Evolutionary conservation across 2,113 vertebrate genomes (phyloP).

Genomic region (Chlorocebus sabaeus): DNA sequence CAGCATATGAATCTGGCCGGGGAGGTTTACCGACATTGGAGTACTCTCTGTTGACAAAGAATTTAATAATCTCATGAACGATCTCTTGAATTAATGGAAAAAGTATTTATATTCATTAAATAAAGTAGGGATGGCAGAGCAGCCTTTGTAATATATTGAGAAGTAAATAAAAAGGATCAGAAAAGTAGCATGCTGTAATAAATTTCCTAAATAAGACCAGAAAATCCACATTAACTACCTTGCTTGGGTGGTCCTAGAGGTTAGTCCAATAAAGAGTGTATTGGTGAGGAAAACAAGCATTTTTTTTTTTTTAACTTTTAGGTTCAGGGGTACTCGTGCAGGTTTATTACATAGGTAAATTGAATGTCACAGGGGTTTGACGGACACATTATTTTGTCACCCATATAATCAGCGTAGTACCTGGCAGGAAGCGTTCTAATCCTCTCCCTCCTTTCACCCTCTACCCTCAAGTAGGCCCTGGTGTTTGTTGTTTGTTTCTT

Average conservation of each 20-base stretch:
- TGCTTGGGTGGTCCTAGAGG: background rate
- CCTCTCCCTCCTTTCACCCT: too few species aligned
- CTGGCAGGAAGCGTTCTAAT: too few species aligned
- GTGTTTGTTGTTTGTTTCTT: too few species aligned
- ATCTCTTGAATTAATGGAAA: background rate
- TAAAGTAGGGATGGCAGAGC: background rate
- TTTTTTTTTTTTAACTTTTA: too few species aligned
- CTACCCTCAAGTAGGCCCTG: too few species aligned
- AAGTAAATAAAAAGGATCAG: background rate
- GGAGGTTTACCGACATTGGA: background rate
- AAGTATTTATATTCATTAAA: background rate
- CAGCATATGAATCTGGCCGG: background rate
- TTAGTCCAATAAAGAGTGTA: background rate
- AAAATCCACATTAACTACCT: background rate
- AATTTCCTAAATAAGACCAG: background rate
- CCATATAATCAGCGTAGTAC: too few species aligned
- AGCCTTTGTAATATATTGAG: background rate
- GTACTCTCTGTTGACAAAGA: background rate
- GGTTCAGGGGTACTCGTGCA: too few species aligned
- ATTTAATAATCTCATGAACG: background rate
- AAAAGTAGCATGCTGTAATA: background rate
- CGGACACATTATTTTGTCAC: too few species aligned
- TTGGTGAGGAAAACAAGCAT: background rate
- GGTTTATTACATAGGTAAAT: too few species aligned
- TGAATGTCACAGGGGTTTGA: too few species aligned